Evolutionary conservation across 2,888 invertebrate species (phyloP).

Genomic region (Phengaris alcon): DNA sequence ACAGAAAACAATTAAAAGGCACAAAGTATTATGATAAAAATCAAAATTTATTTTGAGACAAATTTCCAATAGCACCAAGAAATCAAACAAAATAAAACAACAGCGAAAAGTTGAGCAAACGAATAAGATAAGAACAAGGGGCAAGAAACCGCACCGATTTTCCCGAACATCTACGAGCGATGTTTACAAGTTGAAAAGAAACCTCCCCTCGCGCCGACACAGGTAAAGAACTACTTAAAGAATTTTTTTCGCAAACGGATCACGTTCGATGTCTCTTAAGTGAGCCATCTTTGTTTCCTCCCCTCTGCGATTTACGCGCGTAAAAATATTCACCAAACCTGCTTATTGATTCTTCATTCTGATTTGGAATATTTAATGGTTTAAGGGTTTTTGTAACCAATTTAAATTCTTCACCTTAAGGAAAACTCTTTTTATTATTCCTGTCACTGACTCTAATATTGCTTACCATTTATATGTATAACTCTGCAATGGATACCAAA

Average conservation of each 20-base stretch:
- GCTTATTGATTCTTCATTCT: constrained; percentile 61
- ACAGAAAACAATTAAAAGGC: neutral
- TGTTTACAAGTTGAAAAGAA: constrained; percentile 70
- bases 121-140: constrained; percentile 42
- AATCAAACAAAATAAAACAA: constrained; percentile 34
- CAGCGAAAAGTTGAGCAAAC: constrained; percentile 40
- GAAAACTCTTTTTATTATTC: constrained; percentile 8
- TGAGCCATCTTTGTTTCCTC: constrained; percentile 70
- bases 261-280: constrained; percentile 74
- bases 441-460: constrained; percentile 17
- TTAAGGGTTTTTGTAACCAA: constrained; percentile 17
- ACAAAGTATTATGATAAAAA: constrained; percentile 1
- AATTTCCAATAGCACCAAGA: constrained; percentile 3
- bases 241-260: constrained; percentile 74
- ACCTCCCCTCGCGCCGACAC: constrained; percentile 51
- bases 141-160: constrained; percentile 58
- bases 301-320: constrained; percentile 61
- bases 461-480: constrained; percentile 14
- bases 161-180: constrained; percentile 60
- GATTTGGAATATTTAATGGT: constrained; percentile 36
- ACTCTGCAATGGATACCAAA: neutral
- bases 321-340: constrained; percentile 52
- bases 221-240: constrained; percentile 47
- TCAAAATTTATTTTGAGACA: constrained; percentile 5
- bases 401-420: constrained; percentile 14